A percentile compares a stretch with the other conserved stretches of the same genome.
These are phyloP conservation scores for Uromys caudimaculatus DNA, from an alignment of 2,797 vertebrate genomes.

Conservation along the genomic window DNA sequence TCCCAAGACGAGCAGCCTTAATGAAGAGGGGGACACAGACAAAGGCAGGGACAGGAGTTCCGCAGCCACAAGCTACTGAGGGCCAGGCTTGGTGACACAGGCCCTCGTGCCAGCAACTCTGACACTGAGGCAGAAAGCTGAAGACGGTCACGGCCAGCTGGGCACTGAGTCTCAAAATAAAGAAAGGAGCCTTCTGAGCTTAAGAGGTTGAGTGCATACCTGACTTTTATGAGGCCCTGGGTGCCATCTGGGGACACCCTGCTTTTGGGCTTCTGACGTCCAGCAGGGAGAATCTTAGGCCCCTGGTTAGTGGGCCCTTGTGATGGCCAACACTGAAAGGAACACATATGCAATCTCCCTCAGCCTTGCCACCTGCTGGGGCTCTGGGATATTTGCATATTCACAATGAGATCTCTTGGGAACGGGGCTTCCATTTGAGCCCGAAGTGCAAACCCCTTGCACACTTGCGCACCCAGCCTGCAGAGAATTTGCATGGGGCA, in stretches of 20 bases:
- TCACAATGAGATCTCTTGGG: background rate
- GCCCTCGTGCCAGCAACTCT: background rate
- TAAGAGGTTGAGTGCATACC: background rate
- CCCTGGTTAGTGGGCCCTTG: background rate
- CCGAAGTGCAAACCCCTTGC: background rate
- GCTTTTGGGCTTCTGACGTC: background rate
- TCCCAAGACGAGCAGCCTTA: background rate
- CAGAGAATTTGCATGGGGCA: background rate
- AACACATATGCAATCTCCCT: background rate
- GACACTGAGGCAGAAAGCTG: background rate
- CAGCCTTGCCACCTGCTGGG: no score
- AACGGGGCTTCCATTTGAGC: background rate
- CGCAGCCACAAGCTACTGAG: background rate
- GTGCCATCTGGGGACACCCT: rapidly evolving
- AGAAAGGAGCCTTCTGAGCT: background rate
- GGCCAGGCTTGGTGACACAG: background rate
- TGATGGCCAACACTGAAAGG: rapidly evolving
- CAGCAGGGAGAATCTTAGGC: background rate
- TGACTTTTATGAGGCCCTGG: background rate
- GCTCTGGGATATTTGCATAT: background rate
- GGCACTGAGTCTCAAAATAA: background rate
- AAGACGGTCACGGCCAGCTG: background rate
- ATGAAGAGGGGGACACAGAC: background rate
- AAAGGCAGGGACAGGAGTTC: background rate
- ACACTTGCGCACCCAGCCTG: background rate